Percentiles rank a stretch among this genome's conserved stretches.
Conservation (phyloP, 2,888 invertebrate species). For the Diaprepes abbreviatus region DNA sequence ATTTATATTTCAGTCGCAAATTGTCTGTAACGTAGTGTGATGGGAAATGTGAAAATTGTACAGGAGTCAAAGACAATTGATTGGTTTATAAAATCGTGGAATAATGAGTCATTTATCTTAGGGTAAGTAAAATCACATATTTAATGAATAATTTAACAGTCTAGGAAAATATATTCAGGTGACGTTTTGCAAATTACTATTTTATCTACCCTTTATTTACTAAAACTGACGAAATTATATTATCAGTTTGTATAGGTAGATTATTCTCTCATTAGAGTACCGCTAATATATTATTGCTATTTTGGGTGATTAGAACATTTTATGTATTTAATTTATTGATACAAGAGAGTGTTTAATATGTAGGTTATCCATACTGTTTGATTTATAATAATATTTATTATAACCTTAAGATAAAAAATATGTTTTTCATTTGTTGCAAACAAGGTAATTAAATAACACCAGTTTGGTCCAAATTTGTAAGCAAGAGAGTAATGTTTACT, state of each 20-base stretch:
- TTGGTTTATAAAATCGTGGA: too few species aligned
- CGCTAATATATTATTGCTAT: constrained; percentile 19
- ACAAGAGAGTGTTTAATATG: neutral
- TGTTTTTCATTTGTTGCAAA: neutral
- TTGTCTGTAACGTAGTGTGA: too few species aligned
- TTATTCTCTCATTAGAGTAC: constrained; percentile 2
- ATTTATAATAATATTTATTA: neutral
- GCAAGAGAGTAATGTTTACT: too few species aligned
- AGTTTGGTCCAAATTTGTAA: too few species aligned
- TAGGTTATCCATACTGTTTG: neutral
- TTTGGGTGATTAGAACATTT: constrained; percentile 6
- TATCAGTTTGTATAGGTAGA: constrained; percentile 14
- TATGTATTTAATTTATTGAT: constrained; percentile 11
- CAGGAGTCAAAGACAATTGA: too few species aligned
- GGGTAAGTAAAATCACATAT: too few species aligned
- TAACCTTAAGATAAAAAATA: too few species aligned
- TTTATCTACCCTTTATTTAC: constrained; percentile 19
- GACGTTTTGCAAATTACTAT: neutral
- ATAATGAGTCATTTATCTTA: too few species aligned
- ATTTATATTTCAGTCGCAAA: too few species aligned
- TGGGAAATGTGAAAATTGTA: too few species aligned
- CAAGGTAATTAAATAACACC: neutral
- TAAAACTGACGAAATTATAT: neutral
- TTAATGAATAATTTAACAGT: too few species aligned
- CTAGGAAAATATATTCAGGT: too few species aligned